Base-by-base conservation (phyloP, 2,797 vertebrate genomes). In the Manis crassicaudata region DNA sequence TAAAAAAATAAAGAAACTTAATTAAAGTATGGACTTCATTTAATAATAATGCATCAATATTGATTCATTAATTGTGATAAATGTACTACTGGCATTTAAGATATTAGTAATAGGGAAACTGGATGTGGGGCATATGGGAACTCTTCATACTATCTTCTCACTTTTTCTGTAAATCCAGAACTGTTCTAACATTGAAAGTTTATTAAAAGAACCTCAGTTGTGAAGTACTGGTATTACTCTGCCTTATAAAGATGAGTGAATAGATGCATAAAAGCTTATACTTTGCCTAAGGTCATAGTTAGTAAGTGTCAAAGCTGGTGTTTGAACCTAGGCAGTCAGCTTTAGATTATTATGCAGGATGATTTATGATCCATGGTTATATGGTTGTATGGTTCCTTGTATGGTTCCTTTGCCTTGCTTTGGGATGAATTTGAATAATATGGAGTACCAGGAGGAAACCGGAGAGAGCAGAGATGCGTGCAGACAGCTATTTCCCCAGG, bases 1-100 rank as follows among this genome's bases (percentile, higher is more conserved):
- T 91, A 62, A 85, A 94, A 94, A 93, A 90, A 16, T 54, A 60
- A 72, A 72, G 11, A 95, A 96, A 90, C 62, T 7, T 50, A 11
- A 82, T 68, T 88, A 80, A 68, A 90, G 18, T 27, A 25, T 21
- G 8, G 7, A 58, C 32, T 93, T 92, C 10, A 25, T 60, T 91
- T 91, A n/a, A 40, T 60, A 76, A 76, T 83, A 68, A 75, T 43
- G 16, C 43, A 43, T 12, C 60, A 79, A 43, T 77, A 90, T 81
- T 84, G 18, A 56, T 63, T 82, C 46, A 25, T 89, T 79, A 70
- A 95, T 91, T 65, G 35, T 75, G 73, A 94, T 29, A 89, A 73
- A 80, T 63, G 13, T 14, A 58, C 17, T 18, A 14, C 6, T 83
- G 63, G 63, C 27, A 3, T 10, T 21, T 67, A 88, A 54, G 62